Evolutionary conservation across 2,888 invertebrate genomes (phyloP).

Genomic region (Thyatira batis): DNA sequence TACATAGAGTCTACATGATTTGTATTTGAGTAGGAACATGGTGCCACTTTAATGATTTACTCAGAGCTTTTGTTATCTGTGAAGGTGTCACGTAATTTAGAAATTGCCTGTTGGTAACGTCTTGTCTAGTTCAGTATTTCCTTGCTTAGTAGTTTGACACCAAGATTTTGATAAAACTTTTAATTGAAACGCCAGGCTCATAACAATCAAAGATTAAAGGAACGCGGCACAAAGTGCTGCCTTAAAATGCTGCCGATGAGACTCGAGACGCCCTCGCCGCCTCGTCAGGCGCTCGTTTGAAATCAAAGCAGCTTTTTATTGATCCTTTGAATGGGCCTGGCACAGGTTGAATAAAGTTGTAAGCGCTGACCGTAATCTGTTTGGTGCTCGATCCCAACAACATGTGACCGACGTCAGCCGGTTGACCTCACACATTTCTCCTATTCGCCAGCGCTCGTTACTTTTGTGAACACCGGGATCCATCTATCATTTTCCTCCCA

Average conservation of each 20-base stretch:
- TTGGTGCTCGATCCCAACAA: slow-evolving; percentile 55
- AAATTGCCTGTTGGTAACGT: slow-evolving; percentile 29
- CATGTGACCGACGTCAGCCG: slow-evolving; percentile 61
- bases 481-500: slow-evolving; percentile 69
- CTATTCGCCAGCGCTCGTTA: slow-evolving; percentile 58
- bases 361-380: slow-evolving; percentile 68
- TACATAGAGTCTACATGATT: slow-evolving; percentile 21
- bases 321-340: slow-evolving; percentile 48
- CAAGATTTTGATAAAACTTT: slow-evolving; percentile 45
- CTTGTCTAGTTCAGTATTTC: slow-evolving; percentile 35
- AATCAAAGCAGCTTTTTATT: slow-evolving; percentile 61
- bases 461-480: slow-evolving; percentile 60
- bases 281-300: slow-evolving; percentile 42
- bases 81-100: slow-evolving; percentile 17
- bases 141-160: slow-evolving; percentile 42
- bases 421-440: slow-evolving; percentile 68
- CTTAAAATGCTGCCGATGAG: slow-evolving; percentile 26
- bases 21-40: slow-evolving; percentile 24
- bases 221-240: slow-evolving; percentile 35
- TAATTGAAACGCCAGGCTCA: slow-evolving; percentile 45
- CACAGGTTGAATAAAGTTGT: slow-evolving; percentile 63
- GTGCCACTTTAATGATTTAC: slow-evolving; percentile 21
- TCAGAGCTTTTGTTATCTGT: neutral
- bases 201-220: slow-evolving; percentile 40
- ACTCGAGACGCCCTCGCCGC: slow-evolving; percentile 25